Percentiles rank a stretch among this genome's conserved stretches.
Evolutionary conservation across 2,113 vertebrate genomes (phyloP).

Genomic region (Chloropsis hardwickii): DNA sequence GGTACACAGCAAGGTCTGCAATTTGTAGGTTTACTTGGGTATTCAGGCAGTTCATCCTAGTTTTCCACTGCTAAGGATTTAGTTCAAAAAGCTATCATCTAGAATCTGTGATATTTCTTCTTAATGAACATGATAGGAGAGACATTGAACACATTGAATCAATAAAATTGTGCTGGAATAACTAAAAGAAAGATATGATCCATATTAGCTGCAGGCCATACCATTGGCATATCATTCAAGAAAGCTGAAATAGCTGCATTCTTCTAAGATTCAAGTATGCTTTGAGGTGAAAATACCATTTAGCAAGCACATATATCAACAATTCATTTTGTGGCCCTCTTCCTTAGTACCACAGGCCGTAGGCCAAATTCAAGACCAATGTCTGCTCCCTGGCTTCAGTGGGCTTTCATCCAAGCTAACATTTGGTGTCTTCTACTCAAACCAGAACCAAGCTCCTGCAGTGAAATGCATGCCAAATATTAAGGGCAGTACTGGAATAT

Average conservation of each 20-base stretch:
- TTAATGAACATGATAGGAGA: not conserved
- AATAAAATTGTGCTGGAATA: conserved; percentile 37
- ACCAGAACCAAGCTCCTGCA: not conserved
- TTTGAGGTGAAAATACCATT: conserved; percentile 59
- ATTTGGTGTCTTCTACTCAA: not conserved
- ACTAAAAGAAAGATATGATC: conserved; percentile 31
- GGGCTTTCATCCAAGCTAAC: not conserved
- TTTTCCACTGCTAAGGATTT: not conserved
- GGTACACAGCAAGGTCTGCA: not conserved
- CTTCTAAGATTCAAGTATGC: conserved; percentile 37
- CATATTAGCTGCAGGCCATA: conserved; percentile 6
- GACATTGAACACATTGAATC: conserved; percentile 34
- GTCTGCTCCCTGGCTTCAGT: not conserved
- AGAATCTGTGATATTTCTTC: conserved; percentile 24
- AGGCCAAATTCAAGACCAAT: conserved; percentile 12
- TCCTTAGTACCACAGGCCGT: not conserved
- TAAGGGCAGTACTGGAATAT: not conserved
- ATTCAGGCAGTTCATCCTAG: not conserved
- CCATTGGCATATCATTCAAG: conserved; percentile 43
- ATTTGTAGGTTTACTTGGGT: not conserved
- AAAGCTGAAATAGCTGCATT: conserved; percentile 30
- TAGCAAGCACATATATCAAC: conserved; percentile 33
- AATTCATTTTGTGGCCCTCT: conserved; percentile 19
- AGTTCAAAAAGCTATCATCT: not conserved
- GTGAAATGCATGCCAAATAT: not conserved